phyloP scores from a whole-genome alignment of 2,113 vertebrate species.

The Phylloscopus trochilus region DNA sequence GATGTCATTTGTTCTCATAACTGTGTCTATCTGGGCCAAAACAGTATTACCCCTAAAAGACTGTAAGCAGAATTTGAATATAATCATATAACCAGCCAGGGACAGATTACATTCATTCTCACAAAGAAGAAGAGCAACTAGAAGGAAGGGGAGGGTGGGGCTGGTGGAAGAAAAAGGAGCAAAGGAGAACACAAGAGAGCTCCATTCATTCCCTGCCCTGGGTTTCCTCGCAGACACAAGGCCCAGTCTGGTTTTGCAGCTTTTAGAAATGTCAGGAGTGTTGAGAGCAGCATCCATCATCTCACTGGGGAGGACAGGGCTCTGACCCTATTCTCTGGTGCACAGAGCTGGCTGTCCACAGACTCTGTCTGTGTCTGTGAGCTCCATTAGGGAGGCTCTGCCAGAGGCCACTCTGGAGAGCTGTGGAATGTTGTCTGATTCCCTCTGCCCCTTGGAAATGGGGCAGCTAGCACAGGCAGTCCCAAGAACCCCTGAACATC shows the following conservation, averaged over 20 bases:
- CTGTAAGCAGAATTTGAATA: not conserved
- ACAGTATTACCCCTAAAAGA: not conserved
- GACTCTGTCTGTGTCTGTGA: rapidly evolving
- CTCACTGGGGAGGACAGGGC: not conserved
- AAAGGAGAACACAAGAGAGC: not conserved
- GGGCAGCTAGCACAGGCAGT: not conserved
- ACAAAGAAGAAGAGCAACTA: not conserved
- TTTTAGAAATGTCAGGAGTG: not conserved
- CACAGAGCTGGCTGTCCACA: not conserved
- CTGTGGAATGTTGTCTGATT: not conserved
- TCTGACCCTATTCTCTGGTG: not conserved
- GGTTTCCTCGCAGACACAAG: not conserved
- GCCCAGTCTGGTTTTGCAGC: not conserved
- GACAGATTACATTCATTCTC: not conserved
- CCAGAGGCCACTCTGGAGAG: not conserved
- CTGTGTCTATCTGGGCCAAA: not conserved
- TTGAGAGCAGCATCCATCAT: not conserved
- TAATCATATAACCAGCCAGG: not conserved
- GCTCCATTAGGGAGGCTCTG: not conserved
- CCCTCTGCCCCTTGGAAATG: not conserved
- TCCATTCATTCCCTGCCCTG: not conserved
- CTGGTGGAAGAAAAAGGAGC: not conserved
- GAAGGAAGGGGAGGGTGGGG: not conserved
- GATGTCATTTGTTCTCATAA: not conserved
- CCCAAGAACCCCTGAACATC: not conserved